phyloP scores from a whole-genome alignment of 2,888 invertebrate species.

The Drosophila anomelani region DNA sequence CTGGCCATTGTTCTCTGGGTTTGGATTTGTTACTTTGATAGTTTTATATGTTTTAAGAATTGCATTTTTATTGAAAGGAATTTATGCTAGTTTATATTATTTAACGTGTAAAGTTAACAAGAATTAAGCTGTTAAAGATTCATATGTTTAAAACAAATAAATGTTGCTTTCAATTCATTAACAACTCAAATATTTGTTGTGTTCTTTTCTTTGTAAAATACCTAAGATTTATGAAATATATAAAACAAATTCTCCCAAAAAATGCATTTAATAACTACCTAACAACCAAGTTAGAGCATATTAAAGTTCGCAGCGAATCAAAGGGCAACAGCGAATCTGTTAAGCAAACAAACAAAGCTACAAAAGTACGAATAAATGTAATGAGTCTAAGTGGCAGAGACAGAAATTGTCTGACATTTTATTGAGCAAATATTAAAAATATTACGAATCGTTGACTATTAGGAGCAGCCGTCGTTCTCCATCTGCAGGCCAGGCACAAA shows the following conservation, averaged over 20 bases:
- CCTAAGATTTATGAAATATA: too few relatives aligned
- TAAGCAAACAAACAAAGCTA: constrained; percentile 34
- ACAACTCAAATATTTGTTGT: too few relatives aligned
- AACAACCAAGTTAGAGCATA: constrained; percentile 3
- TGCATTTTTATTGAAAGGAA: not conserved
- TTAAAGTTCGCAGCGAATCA: not conserved
- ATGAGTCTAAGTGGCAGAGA: constrained; percentile 73
- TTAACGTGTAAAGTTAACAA: not conserved
- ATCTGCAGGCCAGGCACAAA: constrained; percentile 33
- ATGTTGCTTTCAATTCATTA: too few relatives aligned
- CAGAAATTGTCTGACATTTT: constrained; percentile 76
- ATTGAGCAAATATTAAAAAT: constrained; percentile 81
- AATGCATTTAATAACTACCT: not conserved
- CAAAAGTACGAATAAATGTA: constrained; percentile 72
- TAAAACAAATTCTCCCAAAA: not conserved
- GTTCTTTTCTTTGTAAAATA: too few relatives aligned
- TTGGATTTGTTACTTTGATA: not conserved
- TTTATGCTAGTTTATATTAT: not conserved
- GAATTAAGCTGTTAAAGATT: too few relatives aligned
- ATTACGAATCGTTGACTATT: constrained; percentile 79
- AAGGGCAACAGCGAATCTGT: not conserved
- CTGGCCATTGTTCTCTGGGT: not conserved
- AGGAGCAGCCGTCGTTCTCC: constrained; percentile 68
- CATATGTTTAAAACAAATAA: not conserved
- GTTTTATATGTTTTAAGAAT: not conserved